A percentile compares a stretch with the other conserved stretches of the same genome.
These are phyloP conservation scores for Drosophila dives DNA, from an alignment of 2,888 invertebrate species.

Conservation along the genomic window DNA sequence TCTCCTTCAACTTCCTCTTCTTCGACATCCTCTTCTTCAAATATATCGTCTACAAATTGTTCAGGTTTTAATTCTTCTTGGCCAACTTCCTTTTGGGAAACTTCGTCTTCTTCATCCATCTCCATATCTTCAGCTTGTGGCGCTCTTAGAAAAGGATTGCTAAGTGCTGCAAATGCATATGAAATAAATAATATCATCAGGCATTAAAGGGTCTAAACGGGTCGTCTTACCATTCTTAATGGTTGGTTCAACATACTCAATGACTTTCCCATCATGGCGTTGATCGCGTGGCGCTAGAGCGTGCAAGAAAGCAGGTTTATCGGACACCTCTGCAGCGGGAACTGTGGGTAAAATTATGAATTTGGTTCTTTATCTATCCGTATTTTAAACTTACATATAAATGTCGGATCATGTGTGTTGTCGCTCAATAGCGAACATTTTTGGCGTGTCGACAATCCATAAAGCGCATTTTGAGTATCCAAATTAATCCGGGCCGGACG, in stretches of 20 bases:
- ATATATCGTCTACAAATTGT: no score
- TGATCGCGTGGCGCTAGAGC: conserved; percentile 48
- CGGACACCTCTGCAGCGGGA: background rate
- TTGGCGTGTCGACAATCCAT: conserved; percentile 24
- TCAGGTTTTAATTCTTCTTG: no score
- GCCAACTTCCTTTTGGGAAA: no score
- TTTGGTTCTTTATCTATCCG: background rate
- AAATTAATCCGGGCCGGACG: conserved; percentile 5
- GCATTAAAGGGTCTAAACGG: background rate
- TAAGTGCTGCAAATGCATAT: background rate
- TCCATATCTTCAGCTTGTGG: background rate
- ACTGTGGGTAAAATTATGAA: conserved; percentile 3
- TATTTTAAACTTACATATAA: background rate
- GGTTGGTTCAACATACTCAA: conserved; percentile 13
- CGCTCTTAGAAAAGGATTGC: conserved; percentile 23
- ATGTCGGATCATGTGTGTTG: background rate
- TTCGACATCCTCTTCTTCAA: no score
- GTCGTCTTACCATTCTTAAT: conserved; percentile 12
- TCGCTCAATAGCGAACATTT: conserved; percentile 15
- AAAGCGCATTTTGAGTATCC: conserved; percentile 20
- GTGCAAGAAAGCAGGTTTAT: conserved; percentile 22
- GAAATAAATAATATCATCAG: background rate
- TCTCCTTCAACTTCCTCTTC: no score
- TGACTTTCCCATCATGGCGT: conserved; percentile 26
- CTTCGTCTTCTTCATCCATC: no score